Percentiles rank a stretch among this genome's conserved stretches.
phyloP scores from a whole-genome alignment of 2,797 vertebrate genomes.

The Heliangelus exortis region DNA sequence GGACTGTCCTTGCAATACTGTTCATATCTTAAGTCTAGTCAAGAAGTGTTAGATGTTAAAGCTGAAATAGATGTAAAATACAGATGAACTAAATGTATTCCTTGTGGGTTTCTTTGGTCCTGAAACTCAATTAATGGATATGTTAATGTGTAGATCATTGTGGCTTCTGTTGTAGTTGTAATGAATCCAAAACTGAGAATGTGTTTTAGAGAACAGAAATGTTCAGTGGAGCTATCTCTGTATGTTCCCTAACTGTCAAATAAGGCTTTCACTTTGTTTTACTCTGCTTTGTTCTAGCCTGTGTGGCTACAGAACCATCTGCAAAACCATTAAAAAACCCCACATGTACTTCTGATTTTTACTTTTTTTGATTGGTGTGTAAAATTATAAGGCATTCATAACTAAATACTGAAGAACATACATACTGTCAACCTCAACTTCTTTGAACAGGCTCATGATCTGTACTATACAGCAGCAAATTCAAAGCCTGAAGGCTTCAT shows the following conservation, averaged over 20 bases:
- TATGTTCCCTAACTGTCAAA: not conserved
- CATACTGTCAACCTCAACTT: not conserved
- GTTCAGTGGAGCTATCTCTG: not conserved
- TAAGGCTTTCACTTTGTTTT: not conserved
- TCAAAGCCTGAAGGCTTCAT: not conserved
- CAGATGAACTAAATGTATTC: not conserved
- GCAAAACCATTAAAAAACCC: not conserved
- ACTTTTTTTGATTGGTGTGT: not conserved
- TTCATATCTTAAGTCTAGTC: not conserved
- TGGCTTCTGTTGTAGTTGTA: not conserved
- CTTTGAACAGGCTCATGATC: not conserved
- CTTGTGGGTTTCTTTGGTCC: rapidly evolving
- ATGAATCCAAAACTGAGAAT: not conserved
- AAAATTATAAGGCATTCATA: not conserved
- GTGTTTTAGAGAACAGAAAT: not conserved
- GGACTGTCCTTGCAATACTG: not conserved
- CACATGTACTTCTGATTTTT: not conserved
- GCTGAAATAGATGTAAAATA: not conserved
- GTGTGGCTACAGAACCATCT: not conserved
- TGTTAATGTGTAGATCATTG: not conserved
- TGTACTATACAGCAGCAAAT: not conserved
- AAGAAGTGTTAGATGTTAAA: not conserved
- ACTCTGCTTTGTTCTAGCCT: not conserved
- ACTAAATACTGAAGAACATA: not conserved
- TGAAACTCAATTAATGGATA: not conserved